A percentile compares a stretch with the other conserved stretches of the same genome.
Evolutionary conservation across 2,888 invertebrate species (phyloP).

Genomic region (Allophyes oxyacanthae): DNA sequence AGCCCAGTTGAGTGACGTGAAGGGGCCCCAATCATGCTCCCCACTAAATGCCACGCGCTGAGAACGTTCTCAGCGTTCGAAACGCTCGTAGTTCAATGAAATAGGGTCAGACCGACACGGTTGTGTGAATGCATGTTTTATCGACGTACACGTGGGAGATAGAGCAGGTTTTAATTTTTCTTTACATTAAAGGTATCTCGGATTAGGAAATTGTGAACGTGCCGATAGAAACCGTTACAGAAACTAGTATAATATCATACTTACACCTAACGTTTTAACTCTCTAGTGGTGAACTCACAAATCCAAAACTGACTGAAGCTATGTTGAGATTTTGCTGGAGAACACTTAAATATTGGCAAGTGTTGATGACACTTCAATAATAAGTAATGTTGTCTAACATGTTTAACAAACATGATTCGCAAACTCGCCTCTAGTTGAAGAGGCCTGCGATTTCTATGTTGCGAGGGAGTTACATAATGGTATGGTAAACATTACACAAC

Average conservation of each 20-base stretch:
- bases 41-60: conserved; percentile 68
- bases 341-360: neutral
- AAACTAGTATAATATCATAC: conserved; percentile 2
- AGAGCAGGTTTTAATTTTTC: conserved; percentile 54
- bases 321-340: neutral
- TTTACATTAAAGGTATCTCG: conserved; percentile 26
- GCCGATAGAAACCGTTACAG: conserved; percentile 22
- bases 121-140: conserved; percentile 56
- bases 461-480: conserved; percentile 54
- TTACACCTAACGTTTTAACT: neutral
- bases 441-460: conserved; percentile 27
- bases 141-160: conserved; percentile 54
- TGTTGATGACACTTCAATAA: neutral
- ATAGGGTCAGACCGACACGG: conserved; percentile 68
- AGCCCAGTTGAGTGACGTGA: conserved; percentile 85
- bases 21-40: conserved; percentile 76
- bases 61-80: conserved; percentile 69
- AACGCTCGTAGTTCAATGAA: conserved; percentile 68
- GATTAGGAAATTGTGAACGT: conserved; percentile 48
- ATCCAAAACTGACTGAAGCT: neutral
- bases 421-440: conserved; percentile 8
- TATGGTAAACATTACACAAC: conserved; percentile 54
- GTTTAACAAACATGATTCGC: conserved; percentile 8
- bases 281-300: neutral
- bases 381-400: neutral